phyloP scores from a whole-genome alignment of 2,888 invertebrate species.

The Pristionchus entomophagus region DNA sequence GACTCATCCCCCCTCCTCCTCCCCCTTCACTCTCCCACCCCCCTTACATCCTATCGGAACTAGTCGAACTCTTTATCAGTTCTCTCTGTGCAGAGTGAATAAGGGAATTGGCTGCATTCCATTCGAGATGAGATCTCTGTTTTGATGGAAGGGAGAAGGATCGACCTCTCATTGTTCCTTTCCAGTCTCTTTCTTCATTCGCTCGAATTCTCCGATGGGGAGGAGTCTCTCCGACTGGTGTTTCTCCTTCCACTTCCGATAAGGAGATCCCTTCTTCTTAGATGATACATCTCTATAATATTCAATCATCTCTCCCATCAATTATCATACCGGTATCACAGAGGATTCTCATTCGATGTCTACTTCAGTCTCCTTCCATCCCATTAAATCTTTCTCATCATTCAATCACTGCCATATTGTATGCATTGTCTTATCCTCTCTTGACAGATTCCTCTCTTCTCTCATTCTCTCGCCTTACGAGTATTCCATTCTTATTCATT shows the following conservation, averaged over 20 bases:
- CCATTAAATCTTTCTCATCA: constrained; percentile 2
- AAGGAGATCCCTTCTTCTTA: constrained; percentile 41
- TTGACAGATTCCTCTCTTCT: neutral
- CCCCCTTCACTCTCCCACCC: no score
- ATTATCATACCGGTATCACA: neutral
- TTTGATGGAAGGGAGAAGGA: neutral
- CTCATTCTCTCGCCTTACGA: constrained; percentile 36
- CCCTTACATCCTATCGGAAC: neutral
- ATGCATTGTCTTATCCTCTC: neutral
- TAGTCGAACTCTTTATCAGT: constrained; percentile 5
- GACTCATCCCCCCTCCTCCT: no score
- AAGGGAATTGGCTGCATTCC: neutral
- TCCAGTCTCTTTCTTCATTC: constrained; percentile 59
- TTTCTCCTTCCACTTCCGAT: constrained; percentile 46
- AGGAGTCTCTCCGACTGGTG: no score
- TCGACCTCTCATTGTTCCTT: neutral
- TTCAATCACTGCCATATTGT: constrained; percentile 23
- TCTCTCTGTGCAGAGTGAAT: neutral
- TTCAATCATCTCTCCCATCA: neutral
- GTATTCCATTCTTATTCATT: neutral
- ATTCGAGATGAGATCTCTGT: neutral
- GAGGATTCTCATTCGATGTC: constrained; percentile 30
- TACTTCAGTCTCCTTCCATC: constrained; percentile 37
- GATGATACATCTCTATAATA: neutral
- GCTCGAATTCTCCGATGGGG: constrained; percentile 61